Percentiles rank a stretch among this genome's conserved stretches.
Evolutionary conservation across 1,140 invertebrate species (phyloP).

Genomic region (Nephila pilipes): DNA sequence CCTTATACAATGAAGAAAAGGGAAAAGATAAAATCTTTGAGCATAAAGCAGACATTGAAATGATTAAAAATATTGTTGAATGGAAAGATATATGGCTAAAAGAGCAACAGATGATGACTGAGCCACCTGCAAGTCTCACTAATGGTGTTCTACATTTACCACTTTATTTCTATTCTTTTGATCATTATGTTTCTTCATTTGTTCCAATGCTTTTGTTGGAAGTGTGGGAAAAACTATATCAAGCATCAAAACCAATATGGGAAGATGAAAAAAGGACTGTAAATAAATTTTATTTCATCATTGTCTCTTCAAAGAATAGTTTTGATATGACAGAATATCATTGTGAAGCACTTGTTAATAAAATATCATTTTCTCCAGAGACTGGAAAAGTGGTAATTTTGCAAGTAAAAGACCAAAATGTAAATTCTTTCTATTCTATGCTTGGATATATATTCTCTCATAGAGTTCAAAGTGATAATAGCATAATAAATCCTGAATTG

Average conservation of each 20-base stretch:
- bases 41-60: too few relatives aligned
- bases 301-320: not conserved
- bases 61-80: constrained; percentile 39
- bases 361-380: not conserved
- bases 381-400: constrained; percentile 58
- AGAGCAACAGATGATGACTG: not conserved
- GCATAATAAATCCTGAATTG: not conserved
- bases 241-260: constrained; percentile 11
- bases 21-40: too few relatives aligned
- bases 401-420: not conserved
- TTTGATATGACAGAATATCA: constrained; percentile 69
- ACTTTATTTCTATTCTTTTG: constrained; percentile 35
- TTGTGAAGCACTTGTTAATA: constrained; percentile 80
- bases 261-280: not conserved
- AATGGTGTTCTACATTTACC: constrained; percentile 25
- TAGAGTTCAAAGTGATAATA: not conserved
- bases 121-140: constrained; percentile 44
- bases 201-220: constrained; percentile 49
- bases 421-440: not conserved
- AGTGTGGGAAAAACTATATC: constrained; percentile 60
- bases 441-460: constrained; percentile 49
- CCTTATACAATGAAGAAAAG: too few relatives aligned
- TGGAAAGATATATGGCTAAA: constrained; percentile 56
- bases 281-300: constrained; percentile 61
- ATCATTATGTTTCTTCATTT: constrained; percentile 24